Conservation (phyloP, 2,797 vertebrate genomes). For the Serranus cabrilla region DNA sequence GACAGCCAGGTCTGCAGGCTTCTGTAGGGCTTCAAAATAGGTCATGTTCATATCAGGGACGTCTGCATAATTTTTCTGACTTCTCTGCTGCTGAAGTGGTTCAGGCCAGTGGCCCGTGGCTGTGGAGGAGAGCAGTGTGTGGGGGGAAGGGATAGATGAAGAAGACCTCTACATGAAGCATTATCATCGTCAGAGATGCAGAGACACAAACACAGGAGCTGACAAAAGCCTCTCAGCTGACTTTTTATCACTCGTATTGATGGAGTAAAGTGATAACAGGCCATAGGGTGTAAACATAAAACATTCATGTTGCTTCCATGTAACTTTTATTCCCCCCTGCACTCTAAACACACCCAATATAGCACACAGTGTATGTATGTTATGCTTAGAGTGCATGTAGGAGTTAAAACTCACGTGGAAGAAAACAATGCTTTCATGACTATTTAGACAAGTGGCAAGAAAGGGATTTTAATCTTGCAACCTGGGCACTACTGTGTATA, state of each 20-base stretch:
- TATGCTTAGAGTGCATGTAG: no score
- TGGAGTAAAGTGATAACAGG: neutral
- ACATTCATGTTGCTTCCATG: neutral
- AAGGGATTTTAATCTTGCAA: no score
- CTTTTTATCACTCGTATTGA: neutral
- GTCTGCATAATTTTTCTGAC: conserved; percentile 79
- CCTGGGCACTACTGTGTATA: no score
- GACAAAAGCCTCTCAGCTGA: neutral
- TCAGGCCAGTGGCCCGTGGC: conserved; percentile 74
- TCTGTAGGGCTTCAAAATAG: conserved; percentile 80
- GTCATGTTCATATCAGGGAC: conserved; percentile 80
- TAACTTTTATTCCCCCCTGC: no score
- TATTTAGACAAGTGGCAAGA: no score
- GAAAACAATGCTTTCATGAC: no score
- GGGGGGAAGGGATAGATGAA: conserved; percentile 51
- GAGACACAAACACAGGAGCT: conserved; percentile 8
- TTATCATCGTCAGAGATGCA: conserved; percentile 27
- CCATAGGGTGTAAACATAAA: neutral
- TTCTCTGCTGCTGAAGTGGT: conserved; percentile 79
- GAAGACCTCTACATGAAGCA: conserved; percentile 16
- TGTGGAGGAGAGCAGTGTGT: conserved; percentile 38
- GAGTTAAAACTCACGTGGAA: no score
- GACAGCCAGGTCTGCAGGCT: conserved; percentile 68
- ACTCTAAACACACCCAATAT: no score
- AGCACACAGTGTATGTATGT: no score